Base-by-base conservation (phyloP, 2,888 invertebrate genomes). In the Melinopterus prodromus region DNA sequence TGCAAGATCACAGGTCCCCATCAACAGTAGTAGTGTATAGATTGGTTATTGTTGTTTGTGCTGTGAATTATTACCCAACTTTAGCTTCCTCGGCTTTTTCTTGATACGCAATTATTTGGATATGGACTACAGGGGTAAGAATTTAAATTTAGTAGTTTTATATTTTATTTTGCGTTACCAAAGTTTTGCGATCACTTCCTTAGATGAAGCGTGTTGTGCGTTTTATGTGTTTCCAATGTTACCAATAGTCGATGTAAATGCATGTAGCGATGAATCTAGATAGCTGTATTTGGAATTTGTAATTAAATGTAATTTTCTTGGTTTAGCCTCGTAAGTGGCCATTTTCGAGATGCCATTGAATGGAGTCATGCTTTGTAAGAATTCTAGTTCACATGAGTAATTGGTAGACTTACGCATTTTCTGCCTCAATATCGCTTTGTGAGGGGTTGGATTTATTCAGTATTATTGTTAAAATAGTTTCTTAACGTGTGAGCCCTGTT, bases 71-170 rank as follows among this genome's bases (percentile, higher is more conserved):
- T 69, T 16, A 53, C 37, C 71, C n/a, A 69, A 16, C 6, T 53
- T 36, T 9, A 37, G 9, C 6, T 7, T 16, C 72, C 6, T 70
- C 7, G 15, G 7, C 7, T 36, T 69, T 36, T 77, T 37, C n/a
- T 37, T 36, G 6, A 35, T 72, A 6, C 70, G 71, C 70, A 77
- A 71, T 70, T 80, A 35, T 79, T 79, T 76, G 79, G 79, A 79
- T 79, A 79, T 79, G 79, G 75, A 76, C n/a, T 76, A 36, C 70
- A 70, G 16, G 36, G 79, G 79, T 79, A 38, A 78, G 74, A 15
- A n/a, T 75, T 26, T 26, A 26, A 26, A 26, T 26, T 26, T 26
- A 26, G 26, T 3, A 26, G 15, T 69, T 37, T 37, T 38, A 35
- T 78, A 53, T 77, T 77, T 16, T 35, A 36, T 77, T 77, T 80